Percentiles rank a stretch among this genome's conserved stretches.
Evolutionary conservation across 1,140 invertebrate genomes (phyloP).

Genomic region (Sweltsa coloradensis): DNA sequence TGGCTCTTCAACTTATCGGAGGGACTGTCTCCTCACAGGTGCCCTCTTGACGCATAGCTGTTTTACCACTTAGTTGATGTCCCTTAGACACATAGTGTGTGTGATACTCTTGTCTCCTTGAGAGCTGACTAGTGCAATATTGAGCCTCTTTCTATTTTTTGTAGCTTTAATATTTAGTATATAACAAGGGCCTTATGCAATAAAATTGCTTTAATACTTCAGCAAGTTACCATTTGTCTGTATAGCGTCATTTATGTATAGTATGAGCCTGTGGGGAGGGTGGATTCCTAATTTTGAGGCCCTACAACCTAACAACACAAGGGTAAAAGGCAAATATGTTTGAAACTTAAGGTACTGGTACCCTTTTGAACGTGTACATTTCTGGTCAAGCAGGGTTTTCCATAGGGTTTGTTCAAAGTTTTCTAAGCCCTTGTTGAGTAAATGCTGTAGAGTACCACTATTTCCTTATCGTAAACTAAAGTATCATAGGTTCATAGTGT

Average conservation of each 20-base stretch:
- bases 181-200: slow-evolving; percentile 13
- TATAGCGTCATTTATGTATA: background rate
- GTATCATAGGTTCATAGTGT: background rate
- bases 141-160: slow-evolving; percentile 5
- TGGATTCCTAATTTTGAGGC: too few relatives aligned
- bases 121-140: slow-evolving; percentile 14
- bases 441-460: slow-evolving; percentile 12
- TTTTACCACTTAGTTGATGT: too few relatives aligned
- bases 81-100: too few relatives aligned
- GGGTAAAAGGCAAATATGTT: too few relatives aligned
- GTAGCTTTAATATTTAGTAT: background rate
- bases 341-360: too few relatives aligned
- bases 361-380: too few relatives aligned
- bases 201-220: slow-evolving; percentile 10
- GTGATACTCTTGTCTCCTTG: slow-evolving; percentile 5
- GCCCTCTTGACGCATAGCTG: too few relatives aligned
- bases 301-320: slow-evolving; percentile 8
- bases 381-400: slow-evolving; percentile 16
- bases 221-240: slow-evolving; percentile 7
- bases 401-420: slow-evolving; percentile 8
- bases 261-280: too few relatives aligned
- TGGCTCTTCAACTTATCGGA: too few relatives aligned
- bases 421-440: slow-evolving; percentile 11
- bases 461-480: background rate
- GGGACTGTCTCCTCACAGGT: too few relatives aligned